Evolutionary conservation across 2,113 vertebrate species (phyloP).

Genomic region (Melanostigma gelatinosum): DNA sequence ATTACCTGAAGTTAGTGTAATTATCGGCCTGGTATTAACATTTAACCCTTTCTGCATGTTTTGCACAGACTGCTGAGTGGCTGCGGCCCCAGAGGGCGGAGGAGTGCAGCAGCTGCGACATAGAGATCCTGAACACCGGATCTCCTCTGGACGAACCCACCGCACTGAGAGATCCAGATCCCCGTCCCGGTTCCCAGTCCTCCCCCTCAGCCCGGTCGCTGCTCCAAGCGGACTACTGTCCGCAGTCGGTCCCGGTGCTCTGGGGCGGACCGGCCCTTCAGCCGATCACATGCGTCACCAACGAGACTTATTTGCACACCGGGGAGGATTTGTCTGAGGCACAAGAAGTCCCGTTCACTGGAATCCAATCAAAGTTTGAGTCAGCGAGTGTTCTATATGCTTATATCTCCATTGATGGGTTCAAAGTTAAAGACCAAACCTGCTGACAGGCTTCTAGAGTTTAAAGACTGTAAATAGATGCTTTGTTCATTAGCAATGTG

Average conservation of each 20-base stretch:
- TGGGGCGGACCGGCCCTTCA: neutral
- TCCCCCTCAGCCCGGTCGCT: neutral
- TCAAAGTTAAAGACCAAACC: neutral
- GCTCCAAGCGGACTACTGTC: slow-evolving; percentile 15
- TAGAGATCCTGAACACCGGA: slow-evolving; percentile 63
- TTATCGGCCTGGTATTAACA: neutral
- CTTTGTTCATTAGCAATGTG: neutral
- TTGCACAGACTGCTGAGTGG: slow-evolving; percentile 56
- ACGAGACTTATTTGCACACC: slow-evolving; percentile 36
- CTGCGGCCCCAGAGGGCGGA: slow-evolving; percentile 55
- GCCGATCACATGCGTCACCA: neutral
- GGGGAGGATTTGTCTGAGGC: neutral
- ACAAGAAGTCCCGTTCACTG: neutral
- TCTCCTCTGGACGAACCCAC: neutral
- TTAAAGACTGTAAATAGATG: slow-evolving; percentile 15
- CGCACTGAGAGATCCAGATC: neutral
- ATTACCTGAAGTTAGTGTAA: neutral
- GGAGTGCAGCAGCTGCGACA: slow-evolving; percentile 69
- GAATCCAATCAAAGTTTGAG: slow-evolving; percentile 1
- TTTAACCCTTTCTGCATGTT: neutral
- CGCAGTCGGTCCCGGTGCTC: neutral
- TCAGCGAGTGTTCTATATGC: slow-evolving; percentile 3
- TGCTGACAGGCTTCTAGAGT: neutral
- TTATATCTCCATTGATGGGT: slow-evolving; percentile 22
- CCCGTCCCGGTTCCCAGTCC: neutral